Evolutionary conservation across 2,888 invertebrate genomes (phyloP), one percentile per base, ranked within the genome.

Genomic region (Brachyptera putata): DNA sequence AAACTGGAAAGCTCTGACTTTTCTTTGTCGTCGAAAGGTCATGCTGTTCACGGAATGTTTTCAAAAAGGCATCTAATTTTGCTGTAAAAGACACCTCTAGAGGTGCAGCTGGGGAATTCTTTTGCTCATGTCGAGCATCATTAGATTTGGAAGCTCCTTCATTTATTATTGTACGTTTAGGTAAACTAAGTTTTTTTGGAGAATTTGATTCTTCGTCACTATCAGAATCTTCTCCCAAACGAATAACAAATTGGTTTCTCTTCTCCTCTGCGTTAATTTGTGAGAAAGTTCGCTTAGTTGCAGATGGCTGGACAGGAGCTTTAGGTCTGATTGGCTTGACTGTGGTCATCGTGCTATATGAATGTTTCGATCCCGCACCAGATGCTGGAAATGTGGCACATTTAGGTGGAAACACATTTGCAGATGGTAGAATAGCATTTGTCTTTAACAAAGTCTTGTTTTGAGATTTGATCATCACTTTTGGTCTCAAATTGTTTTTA

Each of bases 221-320:
- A 14, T 41, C 41, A 4, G 41, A 41, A 16, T 41, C 41, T 13
- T 41, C 41, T 7, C 41, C 41, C 18, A 41, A 41, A 9, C 21
- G 2, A 16, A 41, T 41, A 2, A 41, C 41, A 9, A 41, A 56
- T 74, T 74, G 59, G 69, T 72, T n/a, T n/a, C n/a, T n/a, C n/a
- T n/a, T n/a, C n/a, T n/a, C n/a, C n/a, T n/a, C n/a, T n/a, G n/a
- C n/a, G n/a, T n/a, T n/a, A n/a, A n/a, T n/a, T n/a, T n/a, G n/a
- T n/a, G n/a, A n/a, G n/a, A n/a, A n/a, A n/a, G n/a, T n/a, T n/a
- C n/a, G n/a, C n/a, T n/a, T n/a, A n/a, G n/a, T n/a, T n/a, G n/a
- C n/a, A n/a, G n/a, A n/a, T n/a, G n/a, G n/a, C n/a, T n/a, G n/a
- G n/a, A n/a, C n/a, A n/a, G n/a, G n/a, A n/a, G n/a, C n/a, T n/a